Conservation (phyloP, 2,797 vertebrate genomes). For the Catostomus latipinnis region DNA sequence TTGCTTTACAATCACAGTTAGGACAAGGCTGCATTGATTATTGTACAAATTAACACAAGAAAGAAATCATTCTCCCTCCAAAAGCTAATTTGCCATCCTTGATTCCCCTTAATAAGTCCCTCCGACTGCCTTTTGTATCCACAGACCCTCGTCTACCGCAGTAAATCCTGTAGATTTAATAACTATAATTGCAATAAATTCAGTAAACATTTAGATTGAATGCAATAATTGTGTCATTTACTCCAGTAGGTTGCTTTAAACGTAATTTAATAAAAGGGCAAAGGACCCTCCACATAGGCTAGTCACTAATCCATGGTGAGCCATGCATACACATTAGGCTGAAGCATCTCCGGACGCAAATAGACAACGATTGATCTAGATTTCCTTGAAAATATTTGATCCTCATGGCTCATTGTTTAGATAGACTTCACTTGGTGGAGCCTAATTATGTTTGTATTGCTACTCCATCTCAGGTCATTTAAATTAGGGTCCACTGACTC, state of each 20-base stretch:
- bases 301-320: slow-evolving; percentile 78
- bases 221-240: slow-evolving; percentile 81
- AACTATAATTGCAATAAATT: slow-evolving; percentile 84
- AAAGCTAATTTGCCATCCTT: slow-evolving; percentile 78
- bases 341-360: slow-evolving; percentile 78
- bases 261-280: slow-evolving; percentile 81
- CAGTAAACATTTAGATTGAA: slow-evolving; percentile 85
- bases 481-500: slow-evolving; percentile 46
- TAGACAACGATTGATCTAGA: slow-evolving; percentile 81
- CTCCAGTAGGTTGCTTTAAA: slow-evolving; percentile 79
- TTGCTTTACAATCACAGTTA: slow-evolving; percentile 60
- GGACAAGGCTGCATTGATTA: slow-evolving; percentile 71
- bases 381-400: slow-evolving; percentile 82
- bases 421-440: slow-evolving; percentile 73
- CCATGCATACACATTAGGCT: slow-evolving; percentile 77
- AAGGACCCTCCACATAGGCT: slow-evolving; percentile 74
- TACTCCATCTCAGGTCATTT: slow-evolving; percentile 76
- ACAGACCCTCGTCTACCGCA: slow-evolving; percentile 76
- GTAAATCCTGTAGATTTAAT: slow-evolving; percentile 81
- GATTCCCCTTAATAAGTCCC: slow-evolving; percentile 79
- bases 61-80: slow-evolving; percentile 75
- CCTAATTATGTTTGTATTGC: slow-evolving; percentile 72
- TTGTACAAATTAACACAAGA: slow-evolving; percentile 74
- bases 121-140: slow-evolving; percentile 78
- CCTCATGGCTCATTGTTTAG: slow-evolving; percentile 68